Percentiles rank a stretch among this genome's conserved stretches.
Evolutionary conservation across 2,113 vertebrate genomes (phyloP).

Genomic region (Galeopterus variegatus): DNA sequence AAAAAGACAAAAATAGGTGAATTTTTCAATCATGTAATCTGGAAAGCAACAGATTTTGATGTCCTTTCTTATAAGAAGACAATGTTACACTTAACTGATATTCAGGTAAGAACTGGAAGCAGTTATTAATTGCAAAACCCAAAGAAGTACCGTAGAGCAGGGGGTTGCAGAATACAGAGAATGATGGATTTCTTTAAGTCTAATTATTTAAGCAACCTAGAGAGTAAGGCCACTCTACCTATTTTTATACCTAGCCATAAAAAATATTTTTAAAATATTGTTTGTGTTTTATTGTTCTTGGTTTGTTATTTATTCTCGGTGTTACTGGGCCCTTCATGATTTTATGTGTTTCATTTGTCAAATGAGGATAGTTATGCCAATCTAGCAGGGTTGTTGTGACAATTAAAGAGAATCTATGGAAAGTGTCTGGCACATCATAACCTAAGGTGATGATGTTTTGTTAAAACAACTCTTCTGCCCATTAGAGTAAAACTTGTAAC

Average conservation of each 20-base stretch:
- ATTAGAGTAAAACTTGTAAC: background rate
- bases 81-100: slow-evolving; percentile 97
- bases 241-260: background rate
- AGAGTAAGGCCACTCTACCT: background rate
- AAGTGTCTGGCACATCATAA: background rate
- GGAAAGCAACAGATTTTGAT: slow-evolving; percentile 97
- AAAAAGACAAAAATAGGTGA: slow-evolving; percentile 97
- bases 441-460: background rate
- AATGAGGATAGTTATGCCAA: background rate
- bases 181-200: background rate
- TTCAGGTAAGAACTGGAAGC: slow-evolving; percentile 91
- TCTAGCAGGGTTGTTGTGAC: background rate
- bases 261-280: background rate
- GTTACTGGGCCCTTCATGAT: background rate
- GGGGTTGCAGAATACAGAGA: background rate
- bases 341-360: background rate
- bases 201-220: background rate
- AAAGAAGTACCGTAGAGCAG: rapidly evolving
- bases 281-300: slow-evolving; percentile 22
- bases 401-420: background rate
- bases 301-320: background rate
- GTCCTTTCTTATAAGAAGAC: slow-evolving; percentile 98
- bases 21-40: slow-evolving; percentile 94
- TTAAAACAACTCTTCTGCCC: background rate
- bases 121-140: background rate